Base-by-base conservation (phyloP, 2,888 invertebrate genomes). In the Pandemis cinnamomeana region DNA sequence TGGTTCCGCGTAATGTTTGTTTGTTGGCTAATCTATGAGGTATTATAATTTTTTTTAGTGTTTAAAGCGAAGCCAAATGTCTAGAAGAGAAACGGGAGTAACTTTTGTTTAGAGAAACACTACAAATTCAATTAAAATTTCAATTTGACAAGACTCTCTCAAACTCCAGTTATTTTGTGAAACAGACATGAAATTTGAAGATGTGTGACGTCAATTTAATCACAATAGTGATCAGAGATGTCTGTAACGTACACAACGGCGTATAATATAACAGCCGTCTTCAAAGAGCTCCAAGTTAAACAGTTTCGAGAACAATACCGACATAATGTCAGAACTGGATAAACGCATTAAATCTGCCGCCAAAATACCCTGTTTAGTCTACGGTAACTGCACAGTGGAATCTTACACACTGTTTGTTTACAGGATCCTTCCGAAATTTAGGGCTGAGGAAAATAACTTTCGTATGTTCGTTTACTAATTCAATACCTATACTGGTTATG, bases 331-430 rank as follows among this genome's bases (percentile, higher is more conserved):
- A 75, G 77, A 78, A 76, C 77, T 80, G 72, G 78, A 78, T 76
- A 78, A 87, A 87, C 80, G 84, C 87, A 85, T 88, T 87, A 88
- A 86, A 84, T 83, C 80, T 80, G 83, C 83, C 83, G 80, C 84
- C 82, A 77, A 71, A 80, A 79, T 78, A 76, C 79, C 83, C 84
- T 90, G 91, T 91, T 91, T 90, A 91, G 90, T 91, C 89, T 91
- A 84, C 86, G 77, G 76, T 44, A 77, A 81, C 74, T 74, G 74
- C 71, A 74, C 70, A 60, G 71, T 67, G 27, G 61, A 46, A 66
- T 67, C 69, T 69, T 62, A 61, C 71, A 36, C 60, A 48, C 13
- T 76, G 82, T 87, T 85, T 88, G 86, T 89, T 91, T 87, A 85
- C 80, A 75, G 77, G 80, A 79, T 84, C 86, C 87, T 88, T 87